Evolutionary conservation across 2,797 vertebrate genomes (phyloP).

Genomic region (Glossophaga mutica): DNA sequence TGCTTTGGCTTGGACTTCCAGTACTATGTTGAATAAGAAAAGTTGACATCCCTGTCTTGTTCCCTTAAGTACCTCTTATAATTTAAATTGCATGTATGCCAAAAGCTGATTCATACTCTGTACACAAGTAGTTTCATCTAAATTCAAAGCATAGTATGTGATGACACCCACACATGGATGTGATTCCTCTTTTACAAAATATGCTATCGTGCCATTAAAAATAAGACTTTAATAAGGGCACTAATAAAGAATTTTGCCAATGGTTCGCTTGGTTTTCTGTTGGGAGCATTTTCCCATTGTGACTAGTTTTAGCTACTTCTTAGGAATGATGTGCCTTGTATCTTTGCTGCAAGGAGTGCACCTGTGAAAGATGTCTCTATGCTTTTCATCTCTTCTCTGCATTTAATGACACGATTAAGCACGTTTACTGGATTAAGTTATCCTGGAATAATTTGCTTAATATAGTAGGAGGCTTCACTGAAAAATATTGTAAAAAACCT

Average conservation of each 20-base stretch:
- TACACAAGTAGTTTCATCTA: background rate
- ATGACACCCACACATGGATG: background rate
- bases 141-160: background rate
- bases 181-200: background rate
- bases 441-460: background rate
- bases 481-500: constrained; percentile 1
- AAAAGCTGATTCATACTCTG: background rate
- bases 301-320: background rate
- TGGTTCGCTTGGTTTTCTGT: background rate
- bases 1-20: too few relatives aligned
- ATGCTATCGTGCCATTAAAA: background rate
- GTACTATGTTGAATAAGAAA: too few relatives aligned
- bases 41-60: too few relatives aligned
- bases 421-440: background rate
- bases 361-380: background rate
- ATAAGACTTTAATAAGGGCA: background rate
- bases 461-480: background rate
- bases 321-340: background rate
- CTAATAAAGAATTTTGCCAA: background rate
- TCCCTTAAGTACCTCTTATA: background rate
- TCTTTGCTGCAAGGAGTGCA: background rate
- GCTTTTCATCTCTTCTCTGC: background rate
- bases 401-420: background rate
- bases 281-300: background rate
- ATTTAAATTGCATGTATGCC: background rate